Evolutionary conservation across 2,797 vertebrate species (phyloP), one percentile per base, ranked within the genome.

Genomic region (Danio albolineatus): DNA sequence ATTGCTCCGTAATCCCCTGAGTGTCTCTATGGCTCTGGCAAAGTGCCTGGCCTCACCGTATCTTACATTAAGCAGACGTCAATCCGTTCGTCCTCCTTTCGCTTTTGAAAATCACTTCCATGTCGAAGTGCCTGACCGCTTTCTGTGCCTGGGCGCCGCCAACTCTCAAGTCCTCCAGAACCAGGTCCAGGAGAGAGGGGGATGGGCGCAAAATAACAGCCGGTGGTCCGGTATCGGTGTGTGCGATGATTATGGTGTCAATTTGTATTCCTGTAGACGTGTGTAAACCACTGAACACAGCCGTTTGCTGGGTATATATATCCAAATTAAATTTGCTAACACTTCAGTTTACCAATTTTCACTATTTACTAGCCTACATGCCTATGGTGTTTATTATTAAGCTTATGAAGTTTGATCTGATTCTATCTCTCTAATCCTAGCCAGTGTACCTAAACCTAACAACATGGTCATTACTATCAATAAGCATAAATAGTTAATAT

Each of bases 61-160:
- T 89, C 88, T 85, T 86, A 86, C 87, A 88, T 87, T 88, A 89
- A 87, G 87, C 87, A 90, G 87, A 88, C 88, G 85, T 86, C 88
- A 84, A 83, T 88, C 83, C 85, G 67, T 80, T 79, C 83, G 81
- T 79, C 85, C 78, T 86, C 78, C 74, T 87, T 83, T 85, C 69
- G 79, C 83, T 87, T 87, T 84, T 87, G 78, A 85, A 90, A 88
- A 89, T 87, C 86, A 87, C 83, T 86, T 85, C 85, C 86, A 86
- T 83, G 77, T 83, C 73, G 76, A 84, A 83, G 85, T 86, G 83
- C 80, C 80, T 85, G 85, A 85, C 83, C 84, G 77, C 71, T 79
- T 79, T 87, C 84, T 74, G 82, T 71, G 76, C 80, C 73, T 74
- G 74, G 57, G 53, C 80, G 76, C 49, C 57, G 49, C 79, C 76